A percentile compares a stretch with the other conserved stretches of the same genome.
These are phyloP conservation scores for Junonia oenone DNA, from an alignment of 2,888 invertebrate genomes.

Conservation along the genomic window DNA sequence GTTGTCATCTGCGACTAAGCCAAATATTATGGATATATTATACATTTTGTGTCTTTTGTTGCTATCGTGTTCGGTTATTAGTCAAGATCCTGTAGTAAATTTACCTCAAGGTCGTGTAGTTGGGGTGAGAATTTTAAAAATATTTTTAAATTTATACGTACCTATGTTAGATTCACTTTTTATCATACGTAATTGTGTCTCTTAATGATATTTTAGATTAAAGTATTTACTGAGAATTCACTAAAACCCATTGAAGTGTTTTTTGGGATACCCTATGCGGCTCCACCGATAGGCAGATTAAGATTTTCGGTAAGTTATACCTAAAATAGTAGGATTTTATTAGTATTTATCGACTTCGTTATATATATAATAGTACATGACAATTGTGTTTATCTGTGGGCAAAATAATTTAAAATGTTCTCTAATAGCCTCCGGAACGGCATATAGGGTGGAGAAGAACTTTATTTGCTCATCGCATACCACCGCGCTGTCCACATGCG, in stretches of 20 bases:
- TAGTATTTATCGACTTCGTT: too few species aligned
- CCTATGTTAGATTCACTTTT: too few species aligned
- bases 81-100: constrained; percentile 74
- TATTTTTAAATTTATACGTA: too few species aligned
- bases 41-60: constrained; percentile 25
- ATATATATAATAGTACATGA: too few species aligned
- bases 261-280: constrained; percentile 90
- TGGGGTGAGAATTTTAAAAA: constrained; percentile 70
- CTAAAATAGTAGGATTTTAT: too few species aligned
- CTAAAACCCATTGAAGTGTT: constrained; percentile 83
- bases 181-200: neutral
- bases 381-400: neutral
- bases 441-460: constrained; percentile 86
- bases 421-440: constrained; percentile 82
- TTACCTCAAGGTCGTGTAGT: constrained; percentile 79
- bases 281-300: constrained; percentile 85
- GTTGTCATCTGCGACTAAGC: neutral
- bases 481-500: constrained; percentile 84
- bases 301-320: constrained; percentile 87
- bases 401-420: neutral
- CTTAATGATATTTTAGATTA: constrained; percentile 73
- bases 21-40: constrained; percentile 8
- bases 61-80: constrained; percentile 31
- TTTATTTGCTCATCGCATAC: constrained; percentile 84
- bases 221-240: constrained; percentile 82